These are phyloP conservation scores for Crocidura indochinensis DNA, from an alignment of 2,797 vertebrate species.

Conservation along the genomic window DNA sequence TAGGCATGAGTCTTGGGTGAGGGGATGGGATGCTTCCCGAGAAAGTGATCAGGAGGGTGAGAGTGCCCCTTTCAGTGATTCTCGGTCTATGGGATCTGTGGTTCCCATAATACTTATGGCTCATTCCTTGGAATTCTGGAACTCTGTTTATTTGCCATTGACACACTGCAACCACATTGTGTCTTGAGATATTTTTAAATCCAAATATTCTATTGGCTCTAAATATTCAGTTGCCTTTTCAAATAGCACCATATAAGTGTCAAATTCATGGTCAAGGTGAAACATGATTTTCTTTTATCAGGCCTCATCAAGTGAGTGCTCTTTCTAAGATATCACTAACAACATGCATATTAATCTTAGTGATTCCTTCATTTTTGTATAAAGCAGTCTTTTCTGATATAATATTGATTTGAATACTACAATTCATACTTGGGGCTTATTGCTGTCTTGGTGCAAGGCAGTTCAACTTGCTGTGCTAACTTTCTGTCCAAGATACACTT, in stretches of 20 bases:
- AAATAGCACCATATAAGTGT: neutral
- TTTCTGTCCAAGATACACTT: neutral
- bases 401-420: too few species aligned
- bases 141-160: neutral
- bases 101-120: too few species aligned
- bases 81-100: too few species aligned
- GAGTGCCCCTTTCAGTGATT: too few species aligned
- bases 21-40: neutral
- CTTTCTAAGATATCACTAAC: neutral
- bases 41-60: too few species aligned
- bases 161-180: neutral
- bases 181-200: conserved; percentile 51
- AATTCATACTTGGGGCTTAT: too few species aligned
- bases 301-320: too few species aligned
- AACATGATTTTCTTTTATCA: neutral
- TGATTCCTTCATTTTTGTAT: too few species aligned
- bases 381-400: too few species aligned
- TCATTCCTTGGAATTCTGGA: too few species aligned
- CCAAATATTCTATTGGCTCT: conserved; percentile 33
- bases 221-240: neutral
- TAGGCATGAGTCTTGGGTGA: neutral
- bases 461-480: too few species aligned
- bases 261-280: conserved; percentile 34
- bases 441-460: too few species aligned
- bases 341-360: neutral